phyloP scores from a whole-genome alignment of 2,888 invertebrate genomes.

The Clistopyga incitator region DNA sequence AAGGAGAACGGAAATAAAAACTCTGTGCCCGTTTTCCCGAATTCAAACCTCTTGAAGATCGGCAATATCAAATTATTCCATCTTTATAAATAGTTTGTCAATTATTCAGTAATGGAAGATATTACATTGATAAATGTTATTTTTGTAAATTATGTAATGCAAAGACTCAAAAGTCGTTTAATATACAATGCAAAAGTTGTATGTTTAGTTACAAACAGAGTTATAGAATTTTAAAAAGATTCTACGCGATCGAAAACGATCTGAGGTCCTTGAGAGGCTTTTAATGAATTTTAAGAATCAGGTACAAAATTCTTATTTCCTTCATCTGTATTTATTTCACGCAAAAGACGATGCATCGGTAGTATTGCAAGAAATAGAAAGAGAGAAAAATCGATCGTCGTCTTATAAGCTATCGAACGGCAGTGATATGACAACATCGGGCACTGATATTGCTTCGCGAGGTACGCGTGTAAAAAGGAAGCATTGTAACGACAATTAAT shows the following conservation, averaged over 20 bases:
- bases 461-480: constrained; percentile 39
- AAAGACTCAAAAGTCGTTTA: constrained; percentile 1
- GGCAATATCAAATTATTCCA: background rate
- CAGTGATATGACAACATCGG: constrained; percentile 64
- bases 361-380: background rate
- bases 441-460: constrained; percentile 71
- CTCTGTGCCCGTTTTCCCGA: background rate
- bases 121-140: constrained; percentile 3
- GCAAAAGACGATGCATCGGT: background rate
- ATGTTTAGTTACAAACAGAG: background rate
- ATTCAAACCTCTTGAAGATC: background rate
- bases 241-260: background rate
- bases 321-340: background rate
- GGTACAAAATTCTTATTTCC: constrained; percentile 11
- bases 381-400: constrained; percentile 9
- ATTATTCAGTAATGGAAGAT: background rate
- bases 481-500: constrained; percentile 22
- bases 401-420: constrained; percentile 54
- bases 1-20: constrained; percentile 2
- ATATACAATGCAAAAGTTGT: constrained; percentile 13
- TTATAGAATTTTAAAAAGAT: background rate
- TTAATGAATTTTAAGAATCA: background rate
- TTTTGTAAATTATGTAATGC: background rate
- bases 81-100: background rate
- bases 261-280: background rate